Conservation (phyloP, 2,113 vertebrate genomes). For the Macquaria australasica region DNA sequence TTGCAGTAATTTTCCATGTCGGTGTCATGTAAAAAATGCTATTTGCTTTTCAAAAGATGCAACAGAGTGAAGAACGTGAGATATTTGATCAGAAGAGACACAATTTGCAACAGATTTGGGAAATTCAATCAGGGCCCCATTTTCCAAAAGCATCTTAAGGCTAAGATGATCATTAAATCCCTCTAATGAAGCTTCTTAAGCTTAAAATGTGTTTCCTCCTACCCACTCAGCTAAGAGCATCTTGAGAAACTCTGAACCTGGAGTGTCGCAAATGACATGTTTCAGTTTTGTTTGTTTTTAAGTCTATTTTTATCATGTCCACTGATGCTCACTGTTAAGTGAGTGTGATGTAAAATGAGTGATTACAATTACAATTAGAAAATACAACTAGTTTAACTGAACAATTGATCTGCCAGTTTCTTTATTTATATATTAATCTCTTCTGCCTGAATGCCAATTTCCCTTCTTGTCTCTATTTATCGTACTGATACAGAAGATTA, state of each 20-base stretch:
- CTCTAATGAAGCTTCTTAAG: background rate
- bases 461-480: background rate
- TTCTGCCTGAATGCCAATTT: background rate
- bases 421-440: background rate
- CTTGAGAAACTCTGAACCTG: background rate
- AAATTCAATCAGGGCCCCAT: background rate
- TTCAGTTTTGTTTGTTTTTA: background rate
- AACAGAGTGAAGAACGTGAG: background rate
- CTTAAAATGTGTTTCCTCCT: background rate
- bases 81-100: background rate
- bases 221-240: background rate
- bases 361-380: background rate
- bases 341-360: background rate
- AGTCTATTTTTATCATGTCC: background rate
- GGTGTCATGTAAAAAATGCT: constrained; percentile 14
- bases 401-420: background rate
- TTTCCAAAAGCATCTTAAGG: background rate
- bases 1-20: constrained; percentile 3
- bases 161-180: background rate
- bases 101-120: background rate
- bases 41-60: background rate
- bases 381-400: background rate
- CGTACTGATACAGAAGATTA: background rate
- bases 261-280: too few relatives aligned
- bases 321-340: background rate